Conservation (phyloP, 2,113 vertebrate species). For the Pycnonotus jocosus region DNA sequence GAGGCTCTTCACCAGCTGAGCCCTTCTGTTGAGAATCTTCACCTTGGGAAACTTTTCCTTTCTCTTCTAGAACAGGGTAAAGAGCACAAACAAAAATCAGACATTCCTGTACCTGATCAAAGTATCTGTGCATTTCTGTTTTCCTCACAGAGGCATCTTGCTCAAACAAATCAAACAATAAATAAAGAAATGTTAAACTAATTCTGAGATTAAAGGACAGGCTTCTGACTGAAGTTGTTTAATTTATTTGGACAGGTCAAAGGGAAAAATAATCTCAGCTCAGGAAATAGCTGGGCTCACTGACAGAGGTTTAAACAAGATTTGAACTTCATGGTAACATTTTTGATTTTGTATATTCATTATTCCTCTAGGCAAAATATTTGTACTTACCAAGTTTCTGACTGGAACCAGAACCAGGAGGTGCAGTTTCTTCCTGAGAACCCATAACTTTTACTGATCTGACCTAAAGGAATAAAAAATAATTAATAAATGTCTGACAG, state of each 20-base stretch:
- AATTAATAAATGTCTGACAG: background rate
- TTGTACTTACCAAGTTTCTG: background rate
- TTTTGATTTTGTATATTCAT: background rate
- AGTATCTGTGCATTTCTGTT: background rate
- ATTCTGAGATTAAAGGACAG: background rate
- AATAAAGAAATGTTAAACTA: background rate
- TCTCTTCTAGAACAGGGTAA: background rate
- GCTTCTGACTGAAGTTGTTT: background rate
- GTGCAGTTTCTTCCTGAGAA: background rate
- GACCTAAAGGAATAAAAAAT: slow-evolving; percentile 9
- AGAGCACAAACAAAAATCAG: background rate
- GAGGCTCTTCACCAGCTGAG: background rate
- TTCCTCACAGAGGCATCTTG: background rate
- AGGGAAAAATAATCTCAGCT: background rate
- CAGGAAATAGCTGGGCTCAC: background rate
- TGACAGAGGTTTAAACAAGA: background rate
- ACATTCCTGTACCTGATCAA: background rate
- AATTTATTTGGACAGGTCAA: background rate
- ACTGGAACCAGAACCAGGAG: background rate
- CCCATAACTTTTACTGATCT: background rate
- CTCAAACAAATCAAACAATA: background rate
- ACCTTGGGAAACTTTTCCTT: background rate
- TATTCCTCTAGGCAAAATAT: background rate
- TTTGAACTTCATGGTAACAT: background rate
- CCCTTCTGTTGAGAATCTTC: background rate